These are phyloP conservation scores for Raja brachyura DNA, from an alignment of 2,113 vertebrate genomes.

Conservation along the genomic window DNA sequence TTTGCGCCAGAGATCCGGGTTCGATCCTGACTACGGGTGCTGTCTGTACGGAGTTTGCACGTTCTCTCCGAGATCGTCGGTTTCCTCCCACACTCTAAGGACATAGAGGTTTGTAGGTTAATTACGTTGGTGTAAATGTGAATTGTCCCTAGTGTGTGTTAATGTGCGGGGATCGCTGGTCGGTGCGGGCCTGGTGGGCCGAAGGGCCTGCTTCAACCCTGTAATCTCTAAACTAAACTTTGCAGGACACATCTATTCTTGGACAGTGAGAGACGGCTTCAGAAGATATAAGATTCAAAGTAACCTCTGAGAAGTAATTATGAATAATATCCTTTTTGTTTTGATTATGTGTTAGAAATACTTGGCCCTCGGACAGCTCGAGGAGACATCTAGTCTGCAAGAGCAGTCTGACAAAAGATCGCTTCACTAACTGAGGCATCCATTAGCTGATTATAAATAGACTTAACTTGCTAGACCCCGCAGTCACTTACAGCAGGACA, in stretches of 20 bases:
- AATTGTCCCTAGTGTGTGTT: no score
- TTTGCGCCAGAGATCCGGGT: no score
- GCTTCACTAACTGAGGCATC: slow-evolving; percentile 10
- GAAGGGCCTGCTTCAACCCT: no score
- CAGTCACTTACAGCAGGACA: neutral
- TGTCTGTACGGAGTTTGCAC: no score
- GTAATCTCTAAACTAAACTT: neutral
- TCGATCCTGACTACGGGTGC: no score
- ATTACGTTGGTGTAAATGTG: no score
- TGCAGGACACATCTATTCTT: neutral
- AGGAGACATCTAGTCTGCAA: slow-evolving; percentile 35
- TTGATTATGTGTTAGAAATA: slow-evolving; percentile 22
- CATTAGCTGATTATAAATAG: slow-evolving; percentile 29
- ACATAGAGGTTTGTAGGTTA: no score
- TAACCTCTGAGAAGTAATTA: slow-evolving; percentile 24
- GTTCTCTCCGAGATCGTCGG: no score
- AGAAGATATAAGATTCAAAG: slow-evolving; percentile 20
- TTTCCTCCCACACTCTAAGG: no score
- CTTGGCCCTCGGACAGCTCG: neutral
- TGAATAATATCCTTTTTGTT: slow-evolving; percentile 33
- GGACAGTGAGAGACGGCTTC: neutral
- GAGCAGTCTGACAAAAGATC: slow-evolving; percentile 19
- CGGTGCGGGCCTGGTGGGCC: no score
- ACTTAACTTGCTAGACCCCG: slow-evolving; percentile 29
- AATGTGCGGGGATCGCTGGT: no score